A percentile compares a stretch with the other conserved stretches of the same genome.
phyloP scores from a whole-genome alignment of 2,797 vertebrate genomes.

The Phaenicophaeus curvirostris region DNA sequence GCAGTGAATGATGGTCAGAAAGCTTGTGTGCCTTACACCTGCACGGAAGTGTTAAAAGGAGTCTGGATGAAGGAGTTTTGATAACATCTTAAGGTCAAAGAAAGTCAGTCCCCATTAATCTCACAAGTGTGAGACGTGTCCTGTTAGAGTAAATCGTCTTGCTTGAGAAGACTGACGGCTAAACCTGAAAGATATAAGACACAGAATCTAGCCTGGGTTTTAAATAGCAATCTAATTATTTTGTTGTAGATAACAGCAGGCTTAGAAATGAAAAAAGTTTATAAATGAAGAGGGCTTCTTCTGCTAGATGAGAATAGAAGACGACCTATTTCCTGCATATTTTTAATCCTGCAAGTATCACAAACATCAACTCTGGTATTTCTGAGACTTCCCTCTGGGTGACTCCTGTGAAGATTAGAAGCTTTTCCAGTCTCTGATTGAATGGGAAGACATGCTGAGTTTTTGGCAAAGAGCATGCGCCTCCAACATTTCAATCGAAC shows the following conservation, averaged over 20 bases:
- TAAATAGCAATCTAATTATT: neutral
- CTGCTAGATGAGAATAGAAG: neutral
- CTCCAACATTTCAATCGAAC: neutral
- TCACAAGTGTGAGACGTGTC: neutral
- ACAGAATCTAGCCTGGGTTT: neutral
- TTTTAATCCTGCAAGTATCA: slow-evolving; percentile 31
- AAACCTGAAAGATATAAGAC: neutral
- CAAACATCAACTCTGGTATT: slow-evolving; percentile 21
- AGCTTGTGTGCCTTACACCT: neutral
- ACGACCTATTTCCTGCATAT: neutral
- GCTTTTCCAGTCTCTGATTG: slow-evolving; percentile 1
- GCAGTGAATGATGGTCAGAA: neutral
- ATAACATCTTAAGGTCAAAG: neutral
- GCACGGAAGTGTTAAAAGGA: neutral
- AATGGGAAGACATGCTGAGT: slow-evolving; percentile 38
- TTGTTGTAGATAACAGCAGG: neutral
- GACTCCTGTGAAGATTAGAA: slow-evolving; percentile 39
- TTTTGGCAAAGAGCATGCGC: slow-evolving; percentile 13
- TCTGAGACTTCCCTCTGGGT: slow-evolving; percentile 27
- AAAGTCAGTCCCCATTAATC: neutral
- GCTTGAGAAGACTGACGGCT: neutral
- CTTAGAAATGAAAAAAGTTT: neutral
- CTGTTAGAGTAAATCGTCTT: neutral
- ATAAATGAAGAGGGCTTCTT: neutral
- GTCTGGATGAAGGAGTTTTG: neutral